Percentiles rank a stretch among this genome's conserved stretches.
Conservation (phyloP, 2,797 vertebrate species). For the Parotocinclus haroldoi region DNA sequence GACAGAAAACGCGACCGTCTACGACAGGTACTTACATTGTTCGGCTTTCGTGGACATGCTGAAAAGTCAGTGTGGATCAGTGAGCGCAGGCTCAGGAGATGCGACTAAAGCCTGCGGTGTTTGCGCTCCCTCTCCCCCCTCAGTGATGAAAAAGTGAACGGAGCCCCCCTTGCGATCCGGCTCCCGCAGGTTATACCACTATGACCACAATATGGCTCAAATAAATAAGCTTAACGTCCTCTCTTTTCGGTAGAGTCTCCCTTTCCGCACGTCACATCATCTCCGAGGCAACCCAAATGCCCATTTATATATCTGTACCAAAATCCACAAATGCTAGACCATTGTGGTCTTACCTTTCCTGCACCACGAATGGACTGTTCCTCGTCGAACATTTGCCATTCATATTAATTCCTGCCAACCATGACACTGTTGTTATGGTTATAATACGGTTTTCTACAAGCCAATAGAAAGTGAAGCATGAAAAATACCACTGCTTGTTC, state of each 20-base stretch:
- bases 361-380: constrained; percentile 69
- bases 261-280: neutral
- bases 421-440: neutral
- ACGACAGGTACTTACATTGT: constrained; percentile 85
- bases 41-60: constrained; percentile 97
- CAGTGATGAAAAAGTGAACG: constrained; percentile 69
- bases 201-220: constrained; percentile 5
- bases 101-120: constrained; percentile 62
- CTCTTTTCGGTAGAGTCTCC: neutral
- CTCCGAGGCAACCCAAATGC: neutral
- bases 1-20: constrained; percentile 29
- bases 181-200: constrained; percentile 74
- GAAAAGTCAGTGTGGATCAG: constrained; percentile 63
- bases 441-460: neutral
- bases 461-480: neutral
- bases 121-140: constrained; percentile 41
- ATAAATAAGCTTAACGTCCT: neutral
- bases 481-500: neutral
- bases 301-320: neutral
- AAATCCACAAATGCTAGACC: constrained; percentile 3
- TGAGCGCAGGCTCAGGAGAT: constrained; percentile 60
- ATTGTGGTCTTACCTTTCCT: constrained; percentile 53
- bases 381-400: constrained; percentile 72
- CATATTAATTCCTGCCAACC: constrained; percentile 48
- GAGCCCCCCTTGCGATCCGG: constrained; percentile 58